Evolutionary conservation across 2,797 vertebrate genomes (phyloP).

Genomic region (Rhabdomys pumilio): DNA sequence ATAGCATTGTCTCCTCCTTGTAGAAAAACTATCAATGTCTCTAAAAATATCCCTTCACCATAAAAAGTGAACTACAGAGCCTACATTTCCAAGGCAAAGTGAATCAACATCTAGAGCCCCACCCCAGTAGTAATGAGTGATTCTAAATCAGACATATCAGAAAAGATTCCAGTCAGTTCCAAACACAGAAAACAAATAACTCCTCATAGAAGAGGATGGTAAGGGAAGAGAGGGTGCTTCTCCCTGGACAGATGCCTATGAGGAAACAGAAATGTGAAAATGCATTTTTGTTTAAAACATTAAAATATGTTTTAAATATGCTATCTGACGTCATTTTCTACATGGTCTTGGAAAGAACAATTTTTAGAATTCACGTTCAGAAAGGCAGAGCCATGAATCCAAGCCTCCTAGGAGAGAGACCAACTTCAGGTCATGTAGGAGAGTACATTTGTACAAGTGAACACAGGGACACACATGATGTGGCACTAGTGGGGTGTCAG

Average conservation of each 20-base stretch:
- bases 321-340: conserved; percentile 4
- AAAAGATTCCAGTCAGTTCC: background rate
- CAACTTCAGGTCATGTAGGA: background rate
- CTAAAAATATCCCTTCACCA: background rate
- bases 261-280: background rate
- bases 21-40: background rate
- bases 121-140: background rate
- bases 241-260: background rate
- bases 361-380: background rate
- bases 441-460: too few relatives aligned
- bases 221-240: background rate
- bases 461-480: background rate
- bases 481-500: background rate
- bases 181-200: conserved; percentile 34
- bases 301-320: background rate
- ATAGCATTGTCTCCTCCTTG: background rate
- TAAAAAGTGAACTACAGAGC: background rate
- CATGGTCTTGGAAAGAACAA: background rate
- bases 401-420: background rate
- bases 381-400: background rate
- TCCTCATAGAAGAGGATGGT: background rate
- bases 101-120: conserved; percentile 2
- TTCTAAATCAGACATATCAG: conserved; percentile 36
- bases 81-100: background rate
- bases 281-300: too few relatives aligned